A percentile compares a stretch with the other conserved stretches of the same genome.
phyloP scores from a whole-genome alignment of 2,888 invertebrate genomes.

The Caradrina kadenii region DNA sequence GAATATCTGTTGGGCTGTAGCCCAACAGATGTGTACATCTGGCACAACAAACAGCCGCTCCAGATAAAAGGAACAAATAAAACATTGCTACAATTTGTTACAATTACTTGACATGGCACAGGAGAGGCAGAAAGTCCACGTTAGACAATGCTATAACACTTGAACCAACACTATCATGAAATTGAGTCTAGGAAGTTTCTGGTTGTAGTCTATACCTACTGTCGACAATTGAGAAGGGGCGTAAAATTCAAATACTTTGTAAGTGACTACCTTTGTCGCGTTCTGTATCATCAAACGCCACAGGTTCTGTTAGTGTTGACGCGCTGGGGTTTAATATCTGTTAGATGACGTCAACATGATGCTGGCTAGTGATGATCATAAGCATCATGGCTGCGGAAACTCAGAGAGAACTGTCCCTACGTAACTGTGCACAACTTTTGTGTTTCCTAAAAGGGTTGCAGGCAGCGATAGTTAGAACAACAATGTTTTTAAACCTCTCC shows the following conservation, averaged over 20 bases:
- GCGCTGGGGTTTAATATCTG: no score
- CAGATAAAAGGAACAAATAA: constrained; percentile 56
- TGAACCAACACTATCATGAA: background rate
- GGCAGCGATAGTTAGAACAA: background rate
- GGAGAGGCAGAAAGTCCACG: constrained; percentile 26
- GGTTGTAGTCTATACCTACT: background rate
- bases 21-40: no score
- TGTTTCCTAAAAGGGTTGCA: no score
- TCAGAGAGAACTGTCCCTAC: no score
- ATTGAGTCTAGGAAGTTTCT: background rate
- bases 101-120: constrained; percentile 38
- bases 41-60: constrained; percentile 37
- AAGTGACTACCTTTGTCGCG: no score
- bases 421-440: no score
- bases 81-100: constrained; percentile 62
- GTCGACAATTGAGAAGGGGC: no score
- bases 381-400: background rate
- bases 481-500: background rate
- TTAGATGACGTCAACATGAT: background rate
- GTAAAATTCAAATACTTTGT: no score
- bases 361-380: background rate
- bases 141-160: background rate
- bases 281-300: no score
- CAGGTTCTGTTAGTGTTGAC: no score
- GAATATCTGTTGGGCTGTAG: constrained; percentile 41